phyloP scores from a whole-genome alignment of 2,888 invertebrate species.

The Sarcophaga carnaria region DNA sequence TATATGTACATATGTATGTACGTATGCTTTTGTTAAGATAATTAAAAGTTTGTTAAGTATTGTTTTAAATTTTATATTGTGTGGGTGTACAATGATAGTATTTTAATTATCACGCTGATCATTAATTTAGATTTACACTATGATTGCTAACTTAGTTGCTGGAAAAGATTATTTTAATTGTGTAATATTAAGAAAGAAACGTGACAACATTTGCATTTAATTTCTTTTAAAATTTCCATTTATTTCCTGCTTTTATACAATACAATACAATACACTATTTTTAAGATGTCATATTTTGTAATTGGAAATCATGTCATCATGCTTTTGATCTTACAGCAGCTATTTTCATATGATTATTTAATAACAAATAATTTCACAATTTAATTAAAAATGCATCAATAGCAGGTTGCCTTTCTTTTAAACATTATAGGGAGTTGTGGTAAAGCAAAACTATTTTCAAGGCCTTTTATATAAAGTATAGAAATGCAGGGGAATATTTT shows the following conservation, averaged over 20 bases:
- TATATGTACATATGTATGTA: too few species aligned
- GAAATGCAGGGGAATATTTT: too few species aligned
- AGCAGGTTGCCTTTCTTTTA: not conserved
- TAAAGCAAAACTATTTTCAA: too few species aligned
- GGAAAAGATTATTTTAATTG: slow-evolving; percentile 6
- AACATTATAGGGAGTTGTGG: too few species aligned
- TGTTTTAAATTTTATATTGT: too few species aligned
- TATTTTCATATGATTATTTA: slow-evolving; percentile 19
- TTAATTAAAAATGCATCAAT: not conserved
- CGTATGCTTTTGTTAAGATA: too few species aligned
- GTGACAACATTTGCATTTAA: slow-evolving; percentile 50
- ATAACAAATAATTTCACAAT: slow-evolving; percentile 20
- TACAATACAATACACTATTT: not conserved
- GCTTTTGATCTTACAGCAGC: not conserved
- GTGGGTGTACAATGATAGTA: not conserved
- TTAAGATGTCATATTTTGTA: slow-evolving; percentile 16
- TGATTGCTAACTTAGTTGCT: slow-evolving; percentile 5
- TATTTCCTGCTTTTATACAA: slow-evolving; percentile 27
- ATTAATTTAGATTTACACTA: not conserved
- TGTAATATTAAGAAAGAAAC: slow-evolving; percentile 7
- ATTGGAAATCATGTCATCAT: slow-evolving; percentile 18
- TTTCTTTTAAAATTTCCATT: slow-evolving; percentile 32
- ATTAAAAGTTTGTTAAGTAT: too few species aligned
- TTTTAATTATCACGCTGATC: not conserved
- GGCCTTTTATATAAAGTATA: too few species aligned